Evolutionary conservation across 2,888 invertebrate genomes (phyloP).

Genomic region (Desoria tigrina): DNA sequence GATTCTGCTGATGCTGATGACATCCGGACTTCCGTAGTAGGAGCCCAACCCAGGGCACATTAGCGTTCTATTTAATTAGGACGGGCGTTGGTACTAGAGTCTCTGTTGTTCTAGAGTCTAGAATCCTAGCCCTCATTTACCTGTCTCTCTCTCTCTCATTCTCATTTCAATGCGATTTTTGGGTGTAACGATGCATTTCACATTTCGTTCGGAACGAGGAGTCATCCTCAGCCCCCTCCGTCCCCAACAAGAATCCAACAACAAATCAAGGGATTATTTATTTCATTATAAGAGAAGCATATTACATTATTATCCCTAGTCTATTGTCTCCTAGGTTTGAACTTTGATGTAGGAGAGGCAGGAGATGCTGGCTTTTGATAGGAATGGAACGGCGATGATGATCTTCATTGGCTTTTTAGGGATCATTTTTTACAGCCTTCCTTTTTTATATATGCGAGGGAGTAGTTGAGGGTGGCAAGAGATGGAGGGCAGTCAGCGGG

Average conservation of each 20-base stretch:
- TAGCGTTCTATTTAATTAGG: constrained; percentile 45
- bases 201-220: no score
- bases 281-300: no score
- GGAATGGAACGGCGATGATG: neutral
- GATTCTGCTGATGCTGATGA: constrained; percentile 37
- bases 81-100: constrained; percentile 41
- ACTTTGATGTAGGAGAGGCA: no score
- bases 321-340: no score
- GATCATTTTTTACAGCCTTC: neutral
- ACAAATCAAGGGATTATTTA: no score
- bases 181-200: neutral
- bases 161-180: constrained; percentile 1
- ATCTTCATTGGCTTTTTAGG: constrained; percentile 2
- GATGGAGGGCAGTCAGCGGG: constrained; percentile 44
- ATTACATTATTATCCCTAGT: no score
- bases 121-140: constrained; percentile 34
- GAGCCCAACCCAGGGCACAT: constrained; percentile 39
- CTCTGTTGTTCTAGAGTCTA: constrained; percentile 26
- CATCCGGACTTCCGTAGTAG: constrained; percentile 48
- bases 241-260: no score
- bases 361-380: no score
- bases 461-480: constrained; percentile 49
- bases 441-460: constrained; percentile 31
- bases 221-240: no score
- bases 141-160: constrained; percentile 12